Base-by-base conservation (phyloP, 2,888 invertebrate species). In the Halictus ligatus region DNA sequence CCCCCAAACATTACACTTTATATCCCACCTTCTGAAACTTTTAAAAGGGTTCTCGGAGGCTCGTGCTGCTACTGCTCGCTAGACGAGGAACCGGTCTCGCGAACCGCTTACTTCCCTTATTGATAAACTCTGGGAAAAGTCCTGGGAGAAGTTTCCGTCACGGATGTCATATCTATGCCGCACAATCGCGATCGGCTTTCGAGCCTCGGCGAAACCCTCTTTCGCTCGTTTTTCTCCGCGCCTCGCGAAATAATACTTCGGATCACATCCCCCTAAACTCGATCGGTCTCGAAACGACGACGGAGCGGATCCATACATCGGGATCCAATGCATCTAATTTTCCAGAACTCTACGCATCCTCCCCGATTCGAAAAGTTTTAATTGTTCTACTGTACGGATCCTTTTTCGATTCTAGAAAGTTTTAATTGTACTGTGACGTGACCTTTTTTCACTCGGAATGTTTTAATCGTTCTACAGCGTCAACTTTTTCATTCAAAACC, bases 41-140 rank as follows among this genome's bases (percentile, higher is more conserved):
- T 88, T 87, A 83, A 87, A 85, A 85, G 78, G 77, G 78, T 83
- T 87, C 80, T 71, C 67, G 43, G 72, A 58, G 67, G 67, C 54
- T 54, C 54, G 54, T n/a, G 54, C 54, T n/a, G 54, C 8, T 54
- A 8, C 54, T 54, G 21, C 25, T 25, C 35, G 21, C 69, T 29
- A 40, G 69, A 29, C 64, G 29, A 64, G 64, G 29, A 15, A 15
- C 64, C 69, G 75, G 64, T 40, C 64, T 35, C 69, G 72, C 54
- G 46, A 74, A 74, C 46, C 78, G 78, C 35, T 78, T 78, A 43
- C 81, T 80, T 77, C 81, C 75, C 64, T 82, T 89, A 87, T 89
- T 87, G 87, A 85, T 89, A 89, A 89, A 89, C 81, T 82, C 75
- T 25, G 13, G 25, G 75, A 48, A 43, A 71, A 85, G 74, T 85